Conservation (phyloP, 2,888 invertebrate genomes). For the Uloborus plumipes region DNA sequence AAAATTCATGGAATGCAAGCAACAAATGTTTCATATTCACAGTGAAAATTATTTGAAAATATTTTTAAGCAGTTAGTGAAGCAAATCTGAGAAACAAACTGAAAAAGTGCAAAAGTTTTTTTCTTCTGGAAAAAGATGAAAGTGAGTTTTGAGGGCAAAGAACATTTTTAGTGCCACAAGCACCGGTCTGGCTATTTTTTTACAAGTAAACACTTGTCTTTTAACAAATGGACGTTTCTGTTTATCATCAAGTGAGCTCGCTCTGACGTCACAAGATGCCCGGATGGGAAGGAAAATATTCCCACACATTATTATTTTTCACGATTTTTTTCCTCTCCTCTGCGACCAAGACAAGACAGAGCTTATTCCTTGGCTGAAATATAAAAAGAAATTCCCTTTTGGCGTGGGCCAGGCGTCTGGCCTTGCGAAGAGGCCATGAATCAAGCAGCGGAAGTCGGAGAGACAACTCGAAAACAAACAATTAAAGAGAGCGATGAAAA, state of each 20-base stretch:
- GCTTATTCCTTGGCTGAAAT: too few relatives aligned
- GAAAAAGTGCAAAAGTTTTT: too few relatives aligned
- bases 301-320: constrained; percentile 11
- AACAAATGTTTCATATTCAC: too few relatives aligned
- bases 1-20: too few relatives aligned
- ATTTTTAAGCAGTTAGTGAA: too few relatives aligned
- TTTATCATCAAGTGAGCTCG: constrained; percentile 28
- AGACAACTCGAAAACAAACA: not conserved
- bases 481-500: too few relatives aligned
- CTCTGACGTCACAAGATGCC: constrained; percentile 25
- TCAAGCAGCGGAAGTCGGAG: not conserved
- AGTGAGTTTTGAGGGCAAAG: too few relatives aligned
- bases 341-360: constrained; percentile 10
- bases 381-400: too few relatives aligned
- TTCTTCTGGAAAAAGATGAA: too few relatives aligned
- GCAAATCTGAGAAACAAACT: too few relatives aligned
- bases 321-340: constrained; percentile 17
- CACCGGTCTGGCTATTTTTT: not conserved
- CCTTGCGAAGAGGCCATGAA: not conserved
- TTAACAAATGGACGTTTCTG: constrained; percentile 33
- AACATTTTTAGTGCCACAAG: too few relatives aligned
- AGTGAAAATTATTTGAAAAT: too few relatives aligned
- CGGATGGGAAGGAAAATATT: constrained; percentile 10
- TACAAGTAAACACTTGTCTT: constrained; percentile 6
- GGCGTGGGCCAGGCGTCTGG: constrained; percentile 8